These are phyloP conservation scores for Delichon dasypus DNA, from an alignment of 2,797 vertebrate species.

Conservation along the genomic window DNA sequence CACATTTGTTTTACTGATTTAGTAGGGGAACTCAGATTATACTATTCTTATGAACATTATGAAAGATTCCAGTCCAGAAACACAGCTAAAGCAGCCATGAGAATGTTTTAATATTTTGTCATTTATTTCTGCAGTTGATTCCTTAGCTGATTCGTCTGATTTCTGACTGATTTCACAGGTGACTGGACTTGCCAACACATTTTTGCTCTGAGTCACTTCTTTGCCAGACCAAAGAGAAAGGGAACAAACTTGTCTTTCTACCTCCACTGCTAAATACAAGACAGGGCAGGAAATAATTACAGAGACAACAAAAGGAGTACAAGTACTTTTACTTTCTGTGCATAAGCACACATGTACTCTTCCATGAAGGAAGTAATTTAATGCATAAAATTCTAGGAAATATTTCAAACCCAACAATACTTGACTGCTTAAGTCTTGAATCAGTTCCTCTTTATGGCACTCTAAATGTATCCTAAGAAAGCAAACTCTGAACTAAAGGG, in stretches of 20 bases:
- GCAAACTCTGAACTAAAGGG: background rate
- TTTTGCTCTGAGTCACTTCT: background rate
- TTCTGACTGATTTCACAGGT: background rate
- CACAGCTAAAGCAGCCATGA: background rate
- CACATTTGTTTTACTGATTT: background rate
- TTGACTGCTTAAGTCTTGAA: background rate
- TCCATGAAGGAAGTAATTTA: background rate
- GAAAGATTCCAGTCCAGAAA: background rate
- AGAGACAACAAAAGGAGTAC: background rate
- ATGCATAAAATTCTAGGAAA: background rate
- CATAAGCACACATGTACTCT: background rate
- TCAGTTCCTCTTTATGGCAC: background rate
- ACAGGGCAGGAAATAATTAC: background rate
- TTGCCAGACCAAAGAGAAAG: background rate
- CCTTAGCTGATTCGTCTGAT: background rate
- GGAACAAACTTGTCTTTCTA: background rate
- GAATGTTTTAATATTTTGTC: background rate
- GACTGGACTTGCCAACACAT: background rate
- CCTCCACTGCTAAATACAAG: background rate
- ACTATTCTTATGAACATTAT: background rate
- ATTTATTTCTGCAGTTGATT: background rate
- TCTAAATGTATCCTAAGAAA: background rate
- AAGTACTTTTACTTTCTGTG: background rate
- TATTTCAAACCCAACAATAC: background rate
- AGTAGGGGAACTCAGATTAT: background rate